A percentile compares a stretch with the other conserved stretches of the same genome.
phyloP scores from a whole-genome alignment of 2,888 invertebrate species.

The Meta bourneti region DNA sequence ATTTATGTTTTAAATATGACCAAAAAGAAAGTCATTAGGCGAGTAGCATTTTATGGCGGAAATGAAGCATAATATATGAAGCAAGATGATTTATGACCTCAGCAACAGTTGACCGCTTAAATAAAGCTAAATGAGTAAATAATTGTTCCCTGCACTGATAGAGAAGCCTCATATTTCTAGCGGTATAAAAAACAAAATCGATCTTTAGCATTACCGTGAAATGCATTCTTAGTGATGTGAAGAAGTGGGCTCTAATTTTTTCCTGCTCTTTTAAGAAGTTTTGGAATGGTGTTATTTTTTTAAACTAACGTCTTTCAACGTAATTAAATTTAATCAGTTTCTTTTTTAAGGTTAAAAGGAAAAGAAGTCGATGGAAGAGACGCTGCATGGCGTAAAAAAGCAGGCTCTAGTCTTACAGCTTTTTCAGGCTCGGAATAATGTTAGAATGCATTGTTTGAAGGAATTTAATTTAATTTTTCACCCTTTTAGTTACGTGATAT shows the following conservation, averaged over 20 bases:
- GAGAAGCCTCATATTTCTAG: background rate
- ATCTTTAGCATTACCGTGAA: background rate
- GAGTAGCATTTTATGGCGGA: background rate
- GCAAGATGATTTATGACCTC: background rate
- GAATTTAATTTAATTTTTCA: background rate
- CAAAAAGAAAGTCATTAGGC: background rate
- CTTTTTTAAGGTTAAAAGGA: background rate
- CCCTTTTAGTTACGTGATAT: background rate
- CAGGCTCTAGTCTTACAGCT: background rate
- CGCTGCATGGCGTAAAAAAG: background rate
- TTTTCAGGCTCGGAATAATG: background rate
- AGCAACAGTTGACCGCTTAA: background rate
- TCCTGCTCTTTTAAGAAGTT: background rate
- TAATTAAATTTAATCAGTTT: conserved; percentile 1
- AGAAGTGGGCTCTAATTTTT: background rate
- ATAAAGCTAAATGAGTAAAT: background rate
- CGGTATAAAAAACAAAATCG: background rate
- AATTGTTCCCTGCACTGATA: background rate
- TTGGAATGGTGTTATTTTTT: background rate
- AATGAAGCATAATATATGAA: background rate
- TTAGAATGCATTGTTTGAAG: background rate
- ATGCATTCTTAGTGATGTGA: background rate
- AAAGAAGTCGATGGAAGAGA: background rate
- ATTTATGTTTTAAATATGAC: background rate
- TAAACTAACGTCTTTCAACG: background rate